phyloP scores from a whole-genome alignment of 2,797 vertebrate species.

The Menidia menidia region DNA sequence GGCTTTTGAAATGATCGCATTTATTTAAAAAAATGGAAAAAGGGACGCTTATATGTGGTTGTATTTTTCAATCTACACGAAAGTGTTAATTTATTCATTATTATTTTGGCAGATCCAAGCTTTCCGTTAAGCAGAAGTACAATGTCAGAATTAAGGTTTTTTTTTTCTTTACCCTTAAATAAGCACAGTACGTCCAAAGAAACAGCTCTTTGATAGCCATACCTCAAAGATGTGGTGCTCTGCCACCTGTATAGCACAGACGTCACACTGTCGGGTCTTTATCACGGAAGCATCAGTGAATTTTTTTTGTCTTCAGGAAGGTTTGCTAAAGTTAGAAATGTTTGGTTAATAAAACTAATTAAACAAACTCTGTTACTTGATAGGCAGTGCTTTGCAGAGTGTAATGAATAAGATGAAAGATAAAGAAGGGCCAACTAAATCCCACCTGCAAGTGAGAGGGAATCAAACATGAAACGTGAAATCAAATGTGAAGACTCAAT shows the following conservation, averaged over 20 bases:
- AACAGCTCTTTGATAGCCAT: neutral
- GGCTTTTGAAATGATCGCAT: neutral
- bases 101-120: neutral
- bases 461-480: neutral
- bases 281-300: neutral
- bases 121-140: neutral
- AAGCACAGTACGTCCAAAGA: neutral
- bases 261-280: neutral
- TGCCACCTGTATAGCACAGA: neutral
- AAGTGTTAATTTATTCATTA: slow-evolving; percentile 16
- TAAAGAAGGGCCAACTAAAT: no score
- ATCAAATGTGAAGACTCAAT: neutral
- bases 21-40: neutral
- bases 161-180: neutral
- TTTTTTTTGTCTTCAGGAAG: neutral
- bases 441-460: no score
- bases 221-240: neutral
- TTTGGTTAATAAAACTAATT: no score
- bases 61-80: neutral
- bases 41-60: neutral
- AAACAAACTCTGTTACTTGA: no score
- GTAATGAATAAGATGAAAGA: no score
- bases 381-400: no score
- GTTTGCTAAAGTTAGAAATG: neutral
- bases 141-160: neutral